Percentiles rank a stretch among this genome's conserved stretches.
Evolutionary conservation across 2,797 vertebrate species (phyloP).

Genomic region (Buphagus erythrorhynchus): DNA sequence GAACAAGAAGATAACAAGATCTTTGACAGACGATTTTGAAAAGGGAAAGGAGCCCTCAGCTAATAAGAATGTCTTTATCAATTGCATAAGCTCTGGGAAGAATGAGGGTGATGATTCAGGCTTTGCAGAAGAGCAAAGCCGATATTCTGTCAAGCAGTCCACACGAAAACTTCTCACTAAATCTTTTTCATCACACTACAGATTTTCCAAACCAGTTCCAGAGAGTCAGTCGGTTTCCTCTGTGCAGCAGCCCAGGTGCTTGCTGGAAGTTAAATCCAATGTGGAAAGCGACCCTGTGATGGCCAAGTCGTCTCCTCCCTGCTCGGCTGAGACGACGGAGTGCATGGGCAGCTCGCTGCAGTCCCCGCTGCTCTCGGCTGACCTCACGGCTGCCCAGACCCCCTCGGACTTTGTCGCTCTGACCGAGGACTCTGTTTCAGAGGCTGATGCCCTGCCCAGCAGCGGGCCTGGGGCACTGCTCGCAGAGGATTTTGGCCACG

Average conservation of each 20-base stretch:
- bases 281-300: conserved; percentile 76
- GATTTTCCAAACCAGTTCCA: conserved; percentile 81
- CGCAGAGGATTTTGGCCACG: conserved; percentile 73
- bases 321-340: conserved; percentile 79
- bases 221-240: conserved; percentile 70
- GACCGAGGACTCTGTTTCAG: conserved; percentile 93
- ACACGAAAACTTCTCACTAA: conserved; percentile 92
- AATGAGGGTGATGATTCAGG: conserved; percentile 96
- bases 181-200: conserved; percentile 94
- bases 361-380: conserved; percentile 91
- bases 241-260: conserved; percentile 75
- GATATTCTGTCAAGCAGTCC: conserved; percentile 81
- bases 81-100: conserved; percentile 93
- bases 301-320: conserved; percentile 77
- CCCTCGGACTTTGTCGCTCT: conserved; percentile 92
- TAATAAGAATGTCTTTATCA: conserved; percentile 95
- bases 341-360: conserved; percentile 87
- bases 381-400: conserved; percentile 91
- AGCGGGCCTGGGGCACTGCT: conserved; percentile 78
- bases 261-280: conserved; percentile 57
- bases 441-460: conserved; percentile 86
- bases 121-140: conserved; percentile 88
- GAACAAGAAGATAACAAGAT: conserved; percentile 92
- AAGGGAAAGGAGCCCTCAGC: conserved; percentile 80
- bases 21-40: conserved; percentile 93